Percentiles rank a stretch among this genome's conserved stretches.
Evolutionary conservation across 2,113 vertebrate genomes (phyloP).

Genomic region (Rhombomys opimus): DNA sequence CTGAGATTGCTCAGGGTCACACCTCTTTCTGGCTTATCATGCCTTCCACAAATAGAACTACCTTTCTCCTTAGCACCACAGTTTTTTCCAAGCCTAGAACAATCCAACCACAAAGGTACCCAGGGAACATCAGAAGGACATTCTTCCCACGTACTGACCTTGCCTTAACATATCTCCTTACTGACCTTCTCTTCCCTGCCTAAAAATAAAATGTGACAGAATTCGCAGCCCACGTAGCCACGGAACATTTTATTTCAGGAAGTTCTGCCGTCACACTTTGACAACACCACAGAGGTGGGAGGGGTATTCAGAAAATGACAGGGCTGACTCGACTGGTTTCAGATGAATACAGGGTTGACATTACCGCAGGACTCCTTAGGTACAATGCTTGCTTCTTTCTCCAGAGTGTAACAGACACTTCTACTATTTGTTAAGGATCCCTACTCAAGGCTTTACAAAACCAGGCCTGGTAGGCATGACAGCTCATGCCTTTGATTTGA

Average conservation of each 20-base stretch:
- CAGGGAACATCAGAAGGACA: not conserved
- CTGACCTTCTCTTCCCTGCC: constrained; percentile 36
- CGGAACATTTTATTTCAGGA: constrained; percentile 15
- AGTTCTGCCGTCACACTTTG: not conserved
- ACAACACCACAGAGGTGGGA: constrained; percentile 48
- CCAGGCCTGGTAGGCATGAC: not conserved
- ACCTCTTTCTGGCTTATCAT: not conserved
- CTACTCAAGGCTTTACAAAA: not conserved
- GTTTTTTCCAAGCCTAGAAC: not conserved
- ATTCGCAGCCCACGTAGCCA: not conserved
- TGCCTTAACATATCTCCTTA: not conserved
- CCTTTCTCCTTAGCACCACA: not conserved
- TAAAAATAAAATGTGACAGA: constrained; percentile 45
- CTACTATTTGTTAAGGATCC: constrained; percentile 3
- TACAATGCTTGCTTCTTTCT: constrained; percentile 60
- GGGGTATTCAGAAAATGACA: constrained; percentile 59
- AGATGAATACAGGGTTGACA: constrained; percentile 26
- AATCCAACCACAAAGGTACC: constrained; percentile 37
- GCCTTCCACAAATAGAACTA: not conserved
- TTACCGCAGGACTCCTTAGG: constrained; percentile 8
- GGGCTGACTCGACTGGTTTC: constrained; percentile 22
- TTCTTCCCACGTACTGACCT: not conserved
- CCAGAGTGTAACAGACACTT: not conserved
- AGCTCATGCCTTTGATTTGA: not conserved
- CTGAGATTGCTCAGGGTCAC: not conserved